Conservation (phyloP, 2,113 vertebrate species). For the Menidia beryllina region DNA sequence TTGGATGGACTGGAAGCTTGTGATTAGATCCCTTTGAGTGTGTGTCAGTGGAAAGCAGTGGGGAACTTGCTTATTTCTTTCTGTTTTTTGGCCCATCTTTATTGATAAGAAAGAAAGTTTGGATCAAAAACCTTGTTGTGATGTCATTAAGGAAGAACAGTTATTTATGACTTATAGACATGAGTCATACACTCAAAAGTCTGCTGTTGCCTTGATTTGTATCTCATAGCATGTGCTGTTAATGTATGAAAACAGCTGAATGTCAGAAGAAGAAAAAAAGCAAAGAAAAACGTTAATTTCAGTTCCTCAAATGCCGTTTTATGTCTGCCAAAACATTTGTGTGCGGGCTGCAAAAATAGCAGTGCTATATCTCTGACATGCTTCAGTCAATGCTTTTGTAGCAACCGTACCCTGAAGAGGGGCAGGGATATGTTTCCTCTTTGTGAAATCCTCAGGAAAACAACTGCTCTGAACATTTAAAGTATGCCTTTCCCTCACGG, state of each 20-base stretch:
- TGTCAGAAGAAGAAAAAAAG: background rate
- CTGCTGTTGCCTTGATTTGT: slow-evolving; percentile 16
- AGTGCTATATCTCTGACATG: background rate
- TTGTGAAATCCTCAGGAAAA: slow-evolving; percentile 19
- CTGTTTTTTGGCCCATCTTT: slow-evolving; percentile 47
- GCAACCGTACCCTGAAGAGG: background rate
- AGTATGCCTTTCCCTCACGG: slow-evolving; percentile 34
- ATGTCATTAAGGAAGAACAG: slow-evolving; percentile 28
- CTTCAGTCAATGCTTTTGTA: background rate
- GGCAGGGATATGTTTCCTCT: slow-evolving; percentile 20
- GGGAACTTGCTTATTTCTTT: slow-evolving; percentile 2
- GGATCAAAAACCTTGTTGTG: slow-evolving; percentile 8
- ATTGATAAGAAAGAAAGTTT: slow-evolving; percentile 7
- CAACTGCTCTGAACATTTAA: slow-evolving; percentile 37
- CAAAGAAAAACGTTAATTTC: background rate
- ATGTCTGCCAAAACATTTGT: slow-evolving; percentile 29
- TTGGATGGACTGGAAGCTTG: slow-evolving; percentile 24
- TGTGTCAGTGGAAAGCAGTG: background rate
- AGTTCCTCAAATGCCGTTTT: background rate
- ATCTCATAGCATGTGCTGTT: background rate
- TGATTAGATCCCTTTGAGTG: slow-evolving; percentile 19
- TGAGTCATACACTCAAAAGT: slow-evolving; percentile 27
- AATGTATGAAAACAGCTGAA: background rate
- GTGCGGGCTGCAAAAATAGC: slow-evolving; percentile 5
- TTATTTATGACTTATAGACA: slow-evolving; percentile 19